Conservation (phyloP, 1,140 invertebrate genomes). For the Drosophila watanabei region DNA sequence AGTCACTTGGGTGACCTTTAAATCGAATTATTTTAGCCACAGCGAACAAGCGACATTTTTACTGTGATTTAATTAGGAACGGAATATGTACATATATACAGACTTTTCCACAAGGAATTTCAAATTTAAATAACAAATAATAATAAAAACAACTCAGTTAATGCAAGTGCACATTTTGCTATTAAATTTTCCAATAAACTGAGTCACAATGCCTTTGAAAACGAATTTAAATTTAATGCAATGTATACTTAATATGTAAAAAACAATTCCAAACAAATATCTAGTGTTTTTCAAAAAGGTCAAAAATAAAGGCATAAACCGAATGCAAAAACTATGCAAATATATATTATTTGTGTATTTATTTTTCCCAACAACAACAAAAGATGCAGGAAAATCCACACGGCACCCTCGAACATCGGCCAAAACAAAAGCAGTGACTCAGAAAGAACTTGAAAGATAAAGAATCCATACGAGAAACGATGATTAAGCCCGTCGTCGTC, state of each 20-base stretch:
- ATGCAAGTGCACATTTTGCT: not conserved
- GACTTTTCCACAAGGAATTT: not conserved
- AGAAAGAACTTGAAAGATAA: conserved; percentile 28
- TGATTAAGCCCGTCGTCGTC: conserved; percentile 28
- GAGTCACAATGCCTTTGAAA: not conserved
- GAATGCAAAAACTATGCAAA: not conserved
- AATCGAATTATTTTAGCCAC: conserved; percentile 36
- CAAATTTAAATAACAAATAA: not conserved
- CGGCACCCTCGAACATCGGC: not conserved
- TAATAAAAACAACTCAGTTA: not conserved
- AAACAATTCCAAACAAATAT: not conserved
- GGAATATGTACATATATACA: not conserved
- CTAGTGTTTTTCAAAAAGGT: not conserved
- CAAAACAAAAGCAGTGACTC: conserved; percentile 29
- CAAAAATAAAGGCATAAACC: not conserved
- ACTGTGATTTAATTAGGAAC: conserved; percentile 35
- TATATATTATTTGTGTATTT: not conserved
- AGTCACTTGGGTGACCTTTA: conserved; percentile 41
- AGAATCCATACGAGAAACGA: conserved; percentile 18
- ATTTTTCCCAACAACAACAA: not conserved
- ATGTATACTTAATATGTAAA: not conserved
- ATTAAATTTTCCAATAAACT: not conserved
- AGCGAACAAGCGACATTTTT: conserved; percentile 18
- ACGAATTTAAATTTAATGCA: no score
- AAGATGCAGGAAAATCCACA: not conserved